Evolutionary conservation across 1,140 invertebrate species (phyloP), one percentile per base, ranked within the genome.

Genomic region (Orchestia grillus): DNA sequence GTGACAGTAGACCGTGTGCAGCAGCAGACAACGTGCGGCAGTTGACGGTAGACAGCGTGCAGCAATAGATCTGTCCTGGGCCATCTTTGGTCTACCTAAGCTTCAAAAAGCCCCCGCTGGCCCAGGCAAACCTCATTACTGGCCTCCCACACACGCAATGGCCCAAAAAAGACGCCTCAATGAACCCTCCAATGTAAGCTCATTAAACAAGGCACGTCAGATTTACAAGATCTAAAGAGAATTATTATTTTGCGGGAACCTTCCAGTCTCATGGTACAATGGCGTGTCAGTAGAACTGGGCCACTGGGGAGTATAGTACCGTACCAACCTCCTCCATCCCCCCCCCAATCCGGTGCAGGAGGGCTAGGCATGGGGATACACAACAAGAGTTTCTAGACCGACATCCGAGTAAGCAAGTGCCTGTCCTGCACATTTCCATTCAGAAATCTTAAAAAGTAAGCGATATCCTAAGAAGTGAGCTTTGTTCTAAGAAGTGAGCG

Each of bases 201-300:
- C 62, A 77, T 77, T 77, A 77, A 77, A 36, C 62, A 77, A 77
- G 62, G 62, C 62, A 77, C 62, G 62, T 77, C 62, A 77, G 62
- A 77, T 77, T 77, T 77, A 77, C 62, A 77, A 77, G 62, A 77
- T 77, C 62, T 77, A 77, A 77, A 36, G 62, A 77, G 62, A 77
- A 77, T 77, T 77, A 77, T 77, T 77, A 77, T 77, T 77, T 36
- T 77, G 62, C 62, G 62, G 62, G 62, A 1, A 77, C 11, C 62
- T 77, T 77, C 11, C 62, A 23, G 62, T 77, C 11, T 77, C 62
- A 77, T 3, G 62, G 62, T 28, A 77, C 62, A 77, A 77, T 77
- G 28, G 62, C 62, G 11, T 77, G 62, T 3, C 62, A 77, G 47
- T 53, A 19, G 1, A 77, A 77, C 62, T 36, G 36, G 62, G 62